Base-by-base conservation (phyloP, 2,888 invertebrate species). In the Silvanus unidentatus region DNA sequence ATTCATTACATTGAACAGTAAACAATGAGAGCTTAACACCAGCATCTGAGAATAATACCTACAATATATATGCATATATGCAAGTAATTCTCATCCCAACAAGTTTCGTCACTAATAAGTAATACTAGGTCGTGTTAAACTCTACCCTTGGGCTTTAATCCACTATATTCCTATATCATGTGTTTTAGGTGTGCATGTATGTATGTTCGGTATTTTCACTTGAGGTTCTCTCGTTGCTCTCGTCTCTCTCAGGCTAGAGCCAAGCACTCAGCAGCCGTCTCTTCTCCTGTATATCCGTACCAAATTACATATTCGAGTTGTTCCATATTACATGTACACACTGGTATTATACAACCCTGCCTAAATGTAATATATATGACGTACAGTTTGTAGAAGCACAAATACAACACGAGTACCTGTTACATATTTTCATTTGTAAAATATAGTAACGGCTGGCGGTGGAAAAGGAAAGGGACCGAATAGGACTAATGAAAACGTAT, bases 141-240 rank as follows among this genome's bases (percentile, higher is more conserved):
- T 62, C 58, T 60, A 60, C 62, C 59, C 60, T 57, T 59, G 63
- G 61, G 64, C 57, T 63, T 64, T 61, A 63, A 60, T 60, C 59
- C 61, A 55, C 53, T 60, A 61, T n/a, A n/a, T 61, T 56, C 62
- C 58, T 62, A 60, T 63, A 62, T 61, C 58, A 59, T 59, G 57
- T 57, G 57, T 54, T 55, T n/a, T 52, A 57, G 52, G 43, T 44
- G 22, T 22, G 22, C 22, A 22, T 22, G 22, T 22, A 22, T 22
- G 22, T 22, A n/a, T n/a, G n/a, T 22, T 22, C 22, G 22, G 22
- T 22, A 22, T 22, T 22, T 22, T 22, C 22, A 22, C 22, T 22
- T 22, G 22, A 22, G 22, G 22, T 22, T 22, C 22, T 22, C 22
- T 22, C 8, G 22, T 22, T 8, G 22, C 4, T 22, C 8, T 22